Evolutionary conservation across 2,113 vertebrate genomes (phyloP), one percentile per base, ranked within the genome.

Genomic region (Pristiophorus japonicus): DNA sequence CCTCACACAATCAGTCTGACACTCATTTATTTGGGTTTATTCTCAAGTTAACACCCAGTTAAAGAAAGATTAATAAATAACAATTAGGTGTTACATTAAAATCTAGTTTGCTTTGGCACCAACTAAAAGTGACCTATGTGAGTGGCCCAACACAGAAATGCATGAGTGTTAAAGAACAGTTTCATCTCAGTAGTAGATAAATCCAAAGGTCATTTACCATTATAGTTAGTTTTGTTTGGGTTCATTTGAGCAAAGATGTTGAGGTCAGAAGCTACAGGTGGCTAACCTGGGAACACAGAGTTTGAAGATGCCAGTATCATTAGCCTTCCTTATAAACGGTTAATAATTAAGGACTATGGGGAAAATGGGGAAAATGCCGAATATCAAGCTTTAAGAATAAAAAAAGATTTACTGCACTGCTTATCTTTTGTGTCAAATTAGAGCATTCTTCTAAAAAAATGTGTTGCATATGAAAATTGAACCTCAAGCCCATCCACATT

Each of bases 51-150:
- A 97, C 97, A 97, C 97, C 97, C 97, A 97, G 96, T 97, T 97
- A 97, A 96, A 85, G 93, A 70, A 27, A 97, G 96, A 97, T 98
- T 98, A 98, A 98, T 97, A 97, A 97, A 96, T 97, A 97, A 98
- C 97, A 96, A 96, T 96, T 47, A 96, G 94, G 95, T 88, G 42
- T 95, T 93, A 85, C 47, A 96, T 95, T 96, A 95, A 96, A 96
- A 95, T 94, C 96, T 96, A 96, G 95, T 97, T 97, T 96, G 96
- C 96, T 97, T 96, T 96, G 96, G 97, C 97, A 96, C 96, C 95
- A 59, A 30, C 38, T 63, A 63, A 59, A 95, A 85, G 42, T 95
- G 75, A 95, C 59, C 55, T 81, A 34, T 85, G 95, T 38, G 62
- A 92, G 59, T 92, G 88, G 59, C 88, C 62, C 59, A 38, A 92